These are phyloP conservation scores for Electrophaes corylata DNA, from an alignment of 2,888 invertebrate species.

Conservation along the genomic window DNA sequence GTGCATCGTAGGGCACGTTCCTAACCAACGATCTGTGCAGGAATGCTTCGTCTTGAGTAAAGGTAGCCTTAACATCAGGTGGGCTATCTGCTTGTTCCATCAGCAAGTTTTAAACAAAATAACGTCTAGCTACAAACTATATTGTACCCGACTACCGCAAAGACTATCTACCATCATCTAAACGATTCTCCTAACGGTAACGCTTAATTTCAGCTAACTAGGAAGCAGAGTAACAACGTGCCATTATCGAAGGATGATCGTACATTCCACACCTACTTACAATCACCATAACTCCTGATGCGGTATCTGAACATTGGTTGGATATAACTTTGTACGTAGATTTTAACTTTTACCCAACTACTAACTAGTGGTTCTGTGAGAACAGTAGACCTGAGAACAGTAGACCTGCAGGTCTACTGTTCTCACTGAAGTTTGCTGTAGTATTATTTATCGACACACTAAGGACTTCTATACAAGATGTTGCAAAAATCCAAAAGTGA, in stretches of 20 bases:
- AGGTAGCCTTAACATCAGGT: too few relatives aligned
- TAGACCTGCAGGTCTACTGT: too few relatives aligned
- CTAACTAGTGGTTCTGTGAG: too few relatives aligned
- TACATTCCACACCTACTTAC: slow-evolving; percentile 16
- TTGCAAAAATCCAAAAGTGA: too few relatives aligned
- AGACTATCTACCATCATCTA: neutral
- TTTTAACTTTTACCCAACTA: neutral
- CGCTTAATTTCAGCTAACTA: slow-evolving; percentile 27
- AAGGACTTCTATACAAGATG: too few relatives aligned
- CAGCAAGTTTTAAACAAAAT: neutral
- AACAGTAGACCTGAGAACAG: too few relatives aligned
- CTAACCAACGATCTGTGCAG: too few relatives aligned
- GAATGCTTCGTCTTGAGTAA: too few relatives aligned
- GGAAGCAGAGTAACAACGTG: slow-evolving; percentile 15
- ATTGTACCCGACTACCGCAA: neutral
- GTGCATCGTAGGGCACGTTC: too few relatives aligned
- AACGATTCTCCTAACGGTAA: slow-evolving; percentile 18
- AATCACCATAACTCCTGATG: slow-evolving; percentile 21
- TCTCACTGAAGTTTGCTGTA: too few relatives aligned
- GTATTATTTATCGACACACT: too few relatives aligned
- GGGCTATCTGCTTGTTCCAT: too few relatives aligned
- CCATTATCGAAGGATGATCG: slow-evolving; percentile 16
- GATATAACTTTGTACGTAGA: neutral
- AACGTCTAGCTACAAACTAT: neutral
- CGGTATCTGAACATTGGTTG: neutral